Evolutionary conservation across 2,797 vertebrate genomes (phyloP), one percentile per base, ranked within the genome.

Genomic region (Macroramphosus scolopax): DNA sequence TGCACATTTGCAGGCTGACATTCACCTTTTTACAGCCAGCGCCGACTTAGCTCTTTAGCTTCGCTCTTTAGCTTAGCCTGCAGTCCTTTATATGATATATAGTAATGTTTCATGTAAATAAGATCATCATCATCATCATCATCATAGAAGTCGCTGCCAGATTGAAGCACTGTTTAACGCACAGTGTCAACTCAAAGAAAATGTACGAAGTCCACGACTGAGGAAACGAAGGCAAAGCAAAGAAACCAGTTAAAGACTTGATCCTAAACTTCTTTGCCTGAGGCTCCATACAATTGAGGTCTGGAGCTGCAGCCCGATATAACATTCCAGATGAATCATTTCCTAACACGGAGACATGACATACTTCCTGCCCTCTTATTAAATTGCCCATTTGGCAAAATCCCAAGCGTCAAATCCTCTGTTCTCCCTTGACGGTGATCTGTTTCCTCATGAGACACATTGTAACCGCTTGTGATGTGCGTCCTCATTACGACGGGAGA

Each of bases 331-430:
- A 82, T 86, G 80, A 84, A 88, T 86, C 82, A 81, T 47, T 50
- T 28, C 47, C 51, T 53, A 81, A 81, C 64, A 73, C 78, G 70
- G 47, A 69, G 70, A 55, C 68, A n/a, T 77, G 72, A 80, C 75
- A 83, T 51, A 81, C 68, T 84, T 76, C 69, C 75, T 77, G 72
- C 55, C 68, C 74, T 77, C 81, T 87, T 84, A 89, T 90, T 87
- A 89, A 89, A 88, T 85, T 86, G 81, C 65, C 77, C 66, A 75
- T 84, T 84, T 88, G 86, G 85, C 87, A 72, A 49, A 42, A 58
- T 72, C 72, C 86, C 86, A 87, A 72, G 75, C 9, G 60, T 77
- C 49, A 61, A 62, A 68, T 64, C 70, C 52, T 76, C 62, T 67
- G 66, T 63, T 17, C 53, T 78, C 73, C 61, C 66, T 73, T 51